phyloP scores from a whole-genome alignment of 23 tunicate species.

The Ascidia mentula region DNA sequence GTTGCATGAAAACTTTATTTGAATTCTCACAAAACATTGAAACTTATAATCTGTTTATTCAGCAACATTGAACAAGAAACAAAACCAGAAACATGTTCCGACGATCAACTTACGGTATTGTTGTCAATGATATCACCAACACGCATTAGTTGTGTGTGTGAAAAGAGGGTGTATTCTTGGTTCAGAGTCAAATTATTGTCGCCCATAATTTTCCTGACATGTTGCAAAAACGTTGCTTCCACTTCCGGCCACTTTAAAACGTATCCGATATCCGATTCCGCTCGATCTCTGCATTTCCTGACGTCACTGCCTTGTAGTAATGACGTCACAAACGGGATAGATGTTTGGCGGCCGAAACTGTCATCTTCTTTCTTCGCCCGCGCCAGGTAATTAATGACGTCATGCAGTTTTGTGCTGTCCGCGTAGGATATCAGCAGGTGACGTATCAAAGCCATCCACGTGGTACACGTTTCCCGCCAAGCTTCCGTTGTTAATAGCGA shows the following conservation, averaged over 20 bases:
- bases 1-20: no score
- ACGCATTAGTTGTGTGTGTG: no score
- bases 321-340: background rate
- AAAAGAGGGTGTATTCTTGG: background rate
- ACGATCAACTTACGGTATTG: no score
- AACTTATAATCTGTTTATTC: no score
- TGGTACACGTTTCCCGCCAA: constrained; percentile 32
- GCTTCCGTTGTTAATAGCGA: constrained; percentile 11
- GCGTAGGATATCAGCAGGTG: constrained; percentile 26
- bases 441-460: constrained; percentile 18
- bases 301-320: background rate
- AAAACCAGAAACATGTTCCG: no score
- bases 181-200: background rate
- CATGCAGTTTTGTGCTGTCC: background rate
- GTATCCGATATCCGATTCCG: constrained; percentile 15
- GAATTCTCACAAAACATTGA: no score
- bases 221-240: constrained; percentile 20
- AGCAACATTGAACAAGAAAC: no score
- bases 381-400: background rate
- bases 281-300: background rate
- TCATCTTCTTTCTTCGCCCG: background rate
- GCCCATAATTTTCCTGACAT: constrained; percentile 18
- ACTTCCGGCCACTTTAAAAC: constrained; percentile 34
- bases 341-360: background rate
- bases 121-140: no score